These are phyloP conservation scores for Sebastes taczanowskii DNA, from an alignment of 2,797 vertebrate genomes.

Conservation along the genomic window DNA sequence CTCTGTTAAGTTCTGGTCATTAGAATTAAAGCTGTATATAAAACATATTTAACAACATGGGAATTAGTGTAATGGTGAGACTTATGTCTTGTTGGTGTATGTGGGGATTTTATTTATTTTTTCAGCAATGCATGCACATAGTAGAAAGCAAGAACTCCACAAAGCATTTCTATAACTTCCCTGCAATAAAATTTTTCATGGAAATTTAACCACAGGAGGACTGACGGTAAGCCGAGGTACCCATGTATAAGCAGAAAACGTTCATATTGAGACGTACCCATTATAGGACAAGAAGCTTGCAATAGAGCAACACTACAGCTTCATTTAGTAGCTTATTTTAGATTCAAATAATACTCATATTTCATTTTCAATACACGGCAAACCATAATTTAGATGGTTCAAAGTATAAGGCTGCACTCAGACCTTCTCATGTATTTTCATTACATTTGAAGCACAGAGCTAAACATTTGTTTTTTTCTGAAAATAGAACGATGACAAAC, in stretches of 20 bases:
- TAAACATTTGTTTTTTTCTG: neutral
- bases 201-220: neutral
- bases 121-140: slow-evolving; percentile 8
- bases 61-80: slow-evolving; percentile 39
- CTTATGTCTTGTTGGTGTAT: slow-evolving; percentile 25
- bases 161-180: neutral
- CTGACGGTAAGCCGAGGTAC: neutral
- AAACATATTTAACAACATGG: slow-evolving; percentile 47
- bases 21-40: slow-evolving; percentile 20
- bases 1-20: slow-evolving; percentile 37
- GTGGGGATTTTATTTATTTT: slow-evolving; percentile 14
- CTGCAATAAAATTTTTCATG: neutral
- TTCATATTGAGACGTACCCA: neutral
- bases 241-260: neutral
- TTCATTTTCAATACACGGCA: neutral
- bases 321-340: neutral
- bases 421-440: neutral
- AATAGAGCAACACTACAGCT: neutral
- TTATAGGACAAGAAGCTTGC: neutral
- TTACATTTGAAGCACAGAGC: neutral
- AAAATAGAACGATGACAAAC: neutral
- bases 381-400: neutral
- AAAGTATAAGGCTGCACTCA: neutral
- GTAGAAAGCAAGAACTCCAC: neutral
- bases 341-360: neutral